Evolutionary conservation across 2,888 invertebrate genomes (phyloP).

Genomic region (Polyommatus iphigenia): DNA sequence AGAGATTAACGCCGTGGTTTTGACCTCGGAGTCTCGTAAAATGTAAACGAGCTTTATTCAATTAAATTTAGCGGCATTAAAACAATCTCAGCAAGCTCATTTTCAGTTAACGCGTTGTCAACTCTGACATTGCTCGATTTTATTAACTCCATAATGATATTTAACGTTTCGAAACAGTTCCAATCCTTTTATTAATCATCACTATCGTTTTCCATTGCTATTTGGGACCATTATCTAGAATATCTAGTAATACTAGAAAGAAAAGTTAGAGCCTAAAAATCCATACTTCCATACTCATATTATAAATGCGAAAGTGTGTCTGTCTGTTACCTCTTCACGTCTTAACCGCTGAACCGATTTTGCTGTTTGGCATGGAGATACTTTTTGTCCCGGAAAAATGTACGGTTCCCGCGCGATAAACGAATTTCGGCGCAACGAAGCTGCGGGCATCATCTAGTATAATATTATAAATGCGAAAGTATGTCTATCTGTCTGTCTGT

Average conservation of each 20-base stretch:
- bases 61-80: conserved; percentile 77
- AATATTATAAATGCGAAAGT: too few species aligned
- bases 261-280: neutral
- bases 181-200: neutral
- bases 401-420: too few species aligned
- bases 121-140: conserved; percentile 57
- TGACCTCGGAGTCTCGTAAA: conserved; percentile 67
- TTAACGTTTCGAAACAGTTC: neutral
- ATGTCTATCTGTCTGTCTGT: too few species aligned
- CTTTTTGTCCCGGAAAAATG: too few species aligned
- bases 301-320: too few species aligned
- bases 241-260: neutral
- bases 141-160: conserved; percentile 44
- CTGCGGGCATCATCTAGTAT: too few species aligned
- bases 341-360: too few species aligned
- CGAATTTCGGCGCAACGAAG: too few species aligned
- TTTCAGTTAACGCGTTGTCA: conserved; percentile 60
- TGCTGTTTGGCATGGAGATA: too few species aligned
- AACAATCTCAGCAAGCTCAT: conserved; percentile 72
- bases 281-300: too few species aligned
- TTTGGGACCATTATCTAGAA: neutral
- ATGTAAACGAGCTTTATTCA: conserved; percentile 78
- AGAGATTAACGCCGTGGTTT: conserved; percentile 73
- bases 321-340: too few species aligned
- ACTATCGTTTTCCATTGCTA: neutral